These are phyloP conservation scores for Nixonia krombeini DNA, from an alignment of 1,140 invertebrate species.

Conservation along the genomic window DNA sequence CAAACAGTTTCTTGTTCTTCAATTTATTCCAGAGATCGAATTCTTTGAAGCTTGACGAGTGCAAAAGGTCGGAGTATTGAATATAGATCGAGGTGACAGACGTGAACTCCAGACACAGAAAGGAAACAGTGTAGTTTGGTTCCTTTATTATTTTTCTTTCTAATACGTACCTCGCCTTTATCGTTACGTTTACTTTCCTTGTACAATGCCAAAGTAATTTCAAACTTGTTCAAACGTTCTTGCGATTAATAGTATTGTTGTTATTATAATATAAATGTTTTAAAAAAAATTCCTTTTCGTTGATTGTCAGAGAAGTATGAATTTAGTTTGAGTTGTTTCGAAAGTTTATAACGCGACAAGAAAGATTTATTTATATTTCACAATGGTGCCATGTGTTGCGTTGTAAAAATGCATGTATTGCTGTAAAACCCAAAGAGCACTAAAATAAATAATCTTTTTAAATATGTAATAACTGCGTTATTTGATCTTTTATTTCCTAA, in stretches of 20 bases:
- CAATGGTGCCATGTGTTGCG: conserved; percentile 26
- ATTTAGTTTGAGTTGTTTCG: background rate
- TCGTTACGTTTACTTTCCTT: too few species aligned
- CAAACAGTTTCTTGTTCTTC: conserved; percentile 47
- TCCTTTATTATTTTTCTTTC: too few species aligned
- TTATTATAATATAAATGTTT: conserved; percentile 2
- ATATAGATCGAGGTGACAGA: conserved; percentile 52
- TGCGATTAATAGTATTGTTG: conserved; percentile 5
- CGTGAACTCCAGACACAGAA: conserved; percentile 21
- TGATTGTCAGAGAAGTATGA: background rate
- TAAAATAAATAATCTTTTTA: conserved; percentile 30
- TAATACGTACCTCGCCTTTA: too few species aligned
- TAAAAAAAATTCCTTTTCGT: background rate
- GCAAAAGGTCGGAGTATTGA: conserved; percentile 51
- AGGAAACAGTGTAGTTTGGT: too few species aligned
- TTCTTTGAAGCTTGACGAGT: conserved; percentile 45
- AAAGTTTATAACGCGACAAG: conserved; percentile 2
- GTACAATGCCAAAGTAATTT: too few species aligned
- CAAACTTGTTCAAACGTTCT: too few species aligned
- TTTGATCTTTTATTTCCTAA: too few species aligned
- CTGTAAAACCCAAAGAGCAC: conserved; percentile 29
- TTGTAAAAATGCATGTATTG: conserved; percentile 27
- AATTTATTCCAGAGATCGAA: conserved; percentile 61
- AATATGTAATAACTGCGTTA: too few species aligned
- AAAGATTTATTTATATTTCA: conserved; percentile 4